These are phyloP conservation scores for Ceratina calcarata DNA, from an alignment of 1,140 invertebrate species.

Conservation along the genomic window DNA sequence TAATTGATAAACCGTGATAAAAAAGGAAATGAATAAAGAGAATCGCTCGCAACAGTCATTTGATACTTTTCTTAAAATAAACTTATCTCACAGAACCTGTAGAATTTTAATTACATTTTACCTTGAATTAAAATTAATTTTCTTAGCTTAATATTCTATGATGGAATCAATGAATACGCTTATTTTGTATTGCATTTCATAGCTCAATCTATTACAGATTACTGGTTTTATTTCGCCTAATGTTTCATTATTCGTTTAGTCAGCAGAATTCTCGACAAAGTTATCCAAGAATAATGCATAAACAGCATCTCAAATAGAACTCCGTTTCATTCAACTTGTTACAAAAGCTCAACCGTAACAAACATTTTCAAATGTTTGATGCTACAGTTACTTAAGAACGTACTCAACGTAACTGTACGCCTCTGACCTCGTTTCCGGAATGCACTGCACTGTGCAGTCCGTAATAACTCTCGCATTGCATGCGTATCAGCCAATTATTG, in stretches of 20 bases:
- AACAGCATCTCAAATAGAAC: neutral
- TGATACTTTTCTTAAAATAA: no score
- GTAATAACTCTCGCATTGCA: conserved; percentile 3
- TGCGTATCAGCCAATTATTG: conserved; percentile 20
- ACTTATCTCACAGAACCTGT: no score
- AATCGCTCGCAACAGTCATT: no score
- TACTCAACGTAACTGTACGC: conserved; percentile 4
- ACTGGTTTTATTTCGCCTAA: no score
- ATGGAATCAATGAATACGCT: no score
- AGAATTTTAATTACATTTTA: no score
- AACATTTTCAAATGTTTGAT: conserved; percentile 3
- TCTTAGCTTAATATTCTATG: no score
- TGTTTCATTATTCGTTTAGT: neutral
- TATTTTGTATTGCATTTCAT: no score
- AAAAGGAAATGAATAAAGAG: no score
- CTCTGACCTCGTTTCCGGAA: conserved; percentile 18
- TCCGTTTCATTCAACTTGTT: neutral
- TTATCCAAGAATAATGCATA: conserved; percentile 8
- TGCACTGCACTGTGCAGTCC: conserved; percentile 8
- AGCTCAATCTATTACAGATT: no score
- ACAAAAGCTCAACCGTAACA: neutral
- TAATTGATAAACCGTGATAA: no score
- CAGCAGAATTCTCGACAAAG: neutral
- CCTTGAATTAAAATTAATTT: no score
- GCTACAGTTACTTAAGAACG: neutral